These are phyloP conservation scores for Leucozona laternaria DNA, from an alignment of 2,888 invertebrate genomes.

Conservation along the genomic window DNA sequence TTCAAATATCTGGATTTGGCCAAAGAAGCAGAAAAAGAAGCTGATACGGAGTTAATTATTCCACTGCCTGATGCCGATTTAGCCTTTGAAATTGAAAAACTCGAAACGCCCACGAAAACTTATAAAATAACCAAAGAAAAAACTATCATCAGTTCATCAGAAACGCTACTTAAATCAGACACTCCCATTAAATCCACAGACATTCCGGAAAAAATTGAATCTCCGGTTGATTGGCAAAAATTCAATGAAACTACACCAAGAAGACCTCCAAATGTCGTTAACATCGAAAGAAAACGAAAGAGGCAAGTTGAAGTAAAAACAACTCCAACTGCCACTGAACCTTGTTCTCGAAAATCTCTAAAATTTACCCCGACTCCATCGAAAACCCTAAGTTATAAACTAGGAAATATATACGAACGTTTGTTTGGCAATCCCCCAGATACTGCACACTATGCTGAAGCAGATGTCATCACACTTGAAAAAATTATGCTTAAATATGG, in stretches of 20 bases:
- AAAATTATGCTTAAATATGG: conserved; percentile 86
- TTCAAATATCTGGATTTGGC: conserved; percentile 85
- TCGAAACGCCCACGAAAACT: background rate
- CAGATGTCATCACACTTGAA: conserved; percentile 87
- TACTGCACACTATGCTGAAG: conserved; percentile 87
- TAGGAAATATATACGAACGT: conserved; percentile 85
- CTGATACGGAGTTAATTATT: background rate
- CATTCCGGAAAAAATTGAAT: background rate
- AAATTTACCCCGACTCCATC: conserved; percentile 74
- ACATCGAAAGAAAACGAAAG: conserved; percentile 61
- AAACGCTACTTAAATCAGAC: conserved; percentile 28
- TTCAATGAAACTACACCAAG: conserved; percentile 85
- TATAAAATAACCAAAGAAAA: conserved; percentile 73
- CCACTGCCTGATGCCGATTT: background rate
- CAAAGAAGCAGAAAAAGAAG: conserved; percentile 30
- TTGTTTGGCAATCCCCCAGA: conserved; percentile 84
- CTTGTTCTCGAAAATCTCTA: conserved; percentile 77
- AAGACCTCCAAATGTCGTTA: conserved; percentile 78
- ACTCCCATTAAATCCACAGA: conserved; percentile 46
- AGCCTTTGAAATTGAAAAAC: background rate
- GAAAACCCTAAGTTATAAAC: conserved; percentile 83
- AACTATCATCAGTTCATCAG: conserved; percentile 63
- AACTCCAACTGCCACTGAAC: background rate
- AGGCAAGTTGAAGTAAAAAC: conserved; percentile 10
- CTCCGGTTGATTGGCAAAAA: conserved; percentile 79